Evolutionary conservation across 2,888 invertebrate genomes (phyloP), one percentile per base, ranked within the genome.

Genomic region (Drosophila borborema): DNA sequence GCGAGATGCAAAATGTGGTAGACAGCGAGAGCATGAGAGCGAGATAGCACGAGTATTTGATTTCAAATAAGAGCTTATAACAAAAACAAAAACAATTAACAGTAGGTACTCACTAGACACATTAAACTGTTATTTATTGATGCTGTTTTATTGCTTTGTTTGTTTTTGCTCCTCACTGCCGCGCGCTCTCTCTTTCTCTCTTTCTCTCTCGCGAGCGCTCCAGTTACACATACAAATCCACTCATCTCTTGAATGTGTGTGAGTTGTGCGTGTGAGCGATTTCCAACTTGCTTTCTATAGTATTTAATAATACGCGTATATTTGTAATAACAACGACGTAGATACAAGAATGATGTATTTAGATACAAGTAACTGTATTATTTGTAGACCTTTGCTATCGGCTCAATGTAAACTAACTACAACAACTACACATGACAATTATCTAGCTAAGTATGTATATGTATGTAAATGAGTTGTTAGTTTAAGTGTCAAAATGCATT

Each of bases 51-150:
- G 63, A 71, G 65, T 45, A 62, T 83, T 73, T 68, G 74, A 83
- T 77, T 82, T 80, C 51, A 70, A 82, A 74, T 70, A 23, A 48
- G 66, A 73, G 79, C 67, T 58, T 51, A 59, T 71, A 85, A 77
- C 75, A 89, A 87, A 84, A 81, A 77, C 88, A 85, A 87, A 84
- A 81, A 77, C 88, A 85, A 87, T 85, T 84, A 84, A 74, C 79
- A 76, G 53, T 80, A 73, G 73, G 64, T 77, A 77, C 74, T 68
- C 68, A 58, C 64, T 65, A 67, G 72, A 73, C 77, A 82, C 76
- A 84, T 81, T 84, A 71, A 84, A 81, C 34, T 65, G 67, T 69
- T 89, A 87, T 84, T 89, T 85, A 89, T 85, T 81, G 85, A 77
- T 78, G 83, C 77, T 89, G 74, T 64, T 64, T 69, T 73, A 48